phyloP scores from a whole-genome alignment of 2,113 vertebrate species.

The Equus quagga region DNA sequence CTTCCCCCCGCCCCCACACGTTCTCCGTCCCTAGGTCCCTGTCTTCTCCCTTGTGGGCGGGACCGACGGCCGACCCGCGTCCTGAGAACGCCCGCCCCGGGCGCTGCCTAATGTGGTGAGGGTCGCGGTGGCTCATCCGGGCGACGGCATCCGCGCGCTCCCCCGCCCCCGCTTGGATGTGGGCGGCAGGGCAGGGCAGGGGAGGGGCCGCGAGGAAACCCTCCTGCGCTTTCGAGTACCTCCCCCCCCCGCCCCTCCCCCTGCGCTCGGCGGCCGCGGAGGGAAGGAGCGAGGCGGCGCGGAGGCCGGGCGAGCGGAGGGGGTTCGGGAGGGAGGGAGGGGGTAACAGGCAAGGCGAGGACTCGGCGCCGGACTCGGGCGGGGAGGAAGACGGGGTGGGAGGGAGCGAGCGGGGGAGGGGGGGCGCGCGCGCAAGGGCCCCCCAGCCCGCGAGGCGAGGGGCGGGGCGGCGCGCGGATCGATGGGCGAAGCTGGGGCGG shows the following conservation, averaged over 20 bases:
- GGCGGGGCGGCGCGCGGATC: constrained; percentile 81
- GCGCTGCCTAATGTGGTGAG: background rate
- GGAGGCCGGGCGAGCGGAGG: constrained; percentile 61
- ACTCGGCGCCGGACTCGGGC: constrained; percentile 34
- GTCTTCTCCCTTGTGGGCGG: background rate
- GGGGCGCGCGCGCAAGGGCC: background rate
- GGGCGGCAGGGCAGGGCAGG: background rate
- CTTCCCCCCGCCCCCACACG: rapidly evolving
- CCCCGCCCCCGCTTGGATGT: background rate
- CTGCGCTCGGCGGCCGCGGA: background rate
- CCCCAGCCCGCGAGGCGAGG: constrained; percentile 53
- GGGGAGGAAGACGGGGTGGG: constrained; percentile 62
- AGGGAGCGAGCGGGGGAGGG: constrained; percentile 35
- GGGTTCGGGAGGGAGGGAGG: constrained; percentile 61
- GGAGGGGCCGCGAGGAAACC: background rate
- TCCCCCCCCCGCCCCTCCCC: background rate
- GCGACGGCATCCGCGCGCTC: background rate
- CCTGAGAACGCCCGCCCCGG: background rate
- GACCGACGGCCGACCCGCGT: background rate
- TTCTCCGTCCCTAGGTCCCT: background rate
- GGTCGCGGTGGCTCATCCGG: background rate
- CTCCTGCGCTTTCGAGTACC: background rate
- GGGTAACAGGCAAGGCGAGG: background rate
- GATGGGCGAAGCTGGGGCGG: constrained; percentile 79
- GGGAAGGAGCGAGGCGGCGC: background rate